A percentile compares a stretch with the other conserved stretches of the same genome.
phyloP scores from a whole-genome alignment of 2,888 invertebrate species.

The Nomada goodeniana region DNA sequence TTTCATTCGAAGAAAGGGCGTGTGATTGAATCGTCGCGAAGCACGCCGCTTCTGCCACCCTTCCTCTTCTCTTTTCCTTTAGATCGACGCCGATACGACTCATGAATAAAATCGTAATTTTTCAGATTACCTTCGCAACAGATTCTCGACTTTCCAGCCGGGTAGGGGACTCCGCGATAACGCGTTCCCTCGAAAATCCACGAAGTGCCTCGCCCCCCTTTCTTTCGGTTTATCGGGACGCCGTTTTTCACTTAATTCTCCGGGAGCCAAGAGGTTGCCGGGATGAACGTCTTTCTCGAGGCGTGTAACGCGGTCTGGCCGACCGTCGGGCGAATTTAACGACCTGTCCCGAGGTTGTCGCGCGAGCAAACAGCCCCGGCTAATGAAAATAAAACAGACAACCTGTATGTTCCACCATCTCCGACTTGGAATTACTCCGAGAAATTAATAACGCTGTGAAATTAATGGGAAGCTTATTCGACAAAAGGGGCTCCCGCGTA shows the following conservation, averaged over 20 bases:
- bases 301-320: constrained; percentile 37
- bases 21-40: constrained; percentile 73
- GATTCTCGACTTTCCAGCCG: constrained; percentile 52
- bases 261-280: background rate
- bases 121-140: constrained; percentile 76
- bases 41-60: constrained; percentile 7
- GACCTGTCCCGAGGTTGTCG: constrained; percentile 66
- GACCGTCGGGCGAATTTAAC: constrained; percentile 63
- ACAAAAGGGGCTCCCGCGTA: constrained; percentile 7
- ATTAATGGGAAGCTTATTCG: constrained; percentile 33
- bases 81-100: constrained; percentile 76
- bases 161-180: constrained; percentile 70
- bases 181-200: constrained; percentile 36
- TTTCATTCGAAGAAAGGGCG: constrained; percentile 50
- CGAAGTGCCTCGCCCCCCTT: constrained; percentile 1
- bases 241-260: constrained; percentile 57
- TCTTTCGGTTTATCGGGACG: constrained; percentile 17
- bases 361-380: constrained; percentile 71
- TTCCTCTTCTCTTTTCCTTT: constrained; percentile 27
- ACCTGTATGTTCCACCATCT: constrained; percentile 7
- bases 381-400: constrained; percentile 74
- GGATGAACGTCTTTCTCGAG: constrained; percentile 14
- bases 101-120: constrained; percentile 83
- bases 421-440: constrained; percentile 23
- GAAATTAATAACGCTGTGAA: constrained; percentile 48